Base-by-base conservation (phyloP, 2,888 invertebrate genomes). In the Drosophila kanekoi region DNA sequence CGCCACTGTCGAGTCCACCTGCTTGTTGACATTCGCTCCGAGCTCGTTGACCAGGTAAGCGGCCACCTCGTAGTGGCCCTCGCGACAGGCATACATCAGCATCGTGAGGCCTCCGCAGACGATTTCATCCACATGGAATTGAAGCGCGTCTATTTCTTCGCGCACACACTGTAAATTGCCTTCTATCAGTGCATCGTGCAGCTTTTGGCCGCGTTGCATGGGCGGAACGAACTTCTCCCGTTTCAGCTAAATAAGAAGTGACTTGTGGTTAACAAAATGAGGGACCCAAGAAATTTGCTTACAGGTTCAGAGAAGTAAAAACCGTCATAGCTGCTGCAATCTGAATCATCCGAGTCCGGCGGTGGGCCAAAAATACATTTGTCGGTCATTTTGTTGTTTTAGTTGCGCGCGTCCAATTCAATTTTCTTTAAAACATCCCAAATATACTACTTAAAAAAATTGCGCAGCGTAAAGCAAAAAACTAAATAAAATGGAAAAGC, bases 261-360 rank as follows among this genome's bases (percentile, higher is more conserved):
- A 4, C 18, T 11, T 5, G 1, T 23, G 35, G 35, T 54, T 10
- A 35, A 16, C 4, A 56, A 6, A 4, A 54, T 14, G 9, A 3
- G 14, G 3, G 13, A 40, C 28, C 13, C 1, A n/a, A 1, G 2
- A n/a, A 14, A 68, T 44, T 23, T 9, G 16, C 82, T 85, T 65
- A 90, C 91, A 44, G 72, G 73, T 56, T 90, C 90, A n/a, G 90
- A 85, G 73, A 92, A 92, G 49, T 65, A 82, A 54, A 91, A 92
- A 0, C 92, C 92, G 41, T 92, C 92, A 53, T 92, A 92, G 68
- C 82, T 77, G 33, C 79, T 76, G 48, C 85, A 91, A 18, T 92
- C 92, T 0, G 92, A 92, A 64, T 92, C 91, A 61, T 91, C 91
- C 0, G 88, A 82, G 28, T 87, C 82, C 14, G 80, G 80, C 28